Evolutionary conservation across 2,113 vertebrate species (phyloP).

Genomic region (human (Homo sapiens)): DNA sequence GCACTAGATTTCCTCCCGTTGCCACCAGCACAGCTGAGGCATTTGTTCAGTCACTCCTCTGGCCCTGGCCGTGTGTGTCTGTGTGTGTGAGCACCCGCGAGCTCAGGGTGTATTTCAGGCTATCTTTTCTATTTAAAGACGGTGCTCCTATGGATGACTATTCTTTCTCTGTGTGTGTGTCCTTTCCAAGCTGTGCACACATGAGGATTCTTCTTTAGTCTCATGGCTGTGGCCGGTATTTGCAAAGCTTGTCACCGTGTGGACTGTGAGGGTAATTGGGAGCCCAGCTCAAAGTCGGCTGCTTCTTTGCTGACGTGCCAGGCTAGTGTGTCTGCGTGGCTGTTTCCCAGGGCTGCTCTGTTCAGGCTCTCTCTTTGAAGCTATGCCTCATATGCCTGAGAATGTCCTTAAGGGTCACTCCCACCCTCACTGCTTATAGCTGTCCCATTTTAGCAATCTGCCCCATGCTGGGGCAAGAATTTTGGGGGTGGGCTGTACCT

Average conservation of each 20-base stretch:
- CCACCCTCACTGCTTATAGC: background rate
- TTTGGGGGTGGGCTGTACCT: background rate
- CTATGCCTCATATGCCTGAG: background rate
- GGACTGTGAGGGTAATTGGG: background rate
- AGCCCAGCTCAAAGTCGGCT: background rate
- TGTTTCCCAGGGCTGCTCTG: background rate
- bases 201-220: constrained; percentile 58
- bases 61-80: background rate
- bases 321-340: background rate
- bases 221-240: constrained; percentile 21
- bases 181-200: constrained; percentile 60
- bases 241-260: constrained; percentile 44
- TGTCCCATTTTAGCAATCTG: background rate
- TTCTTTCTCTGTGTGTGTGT: constrained; percentile 44
- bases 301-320: background rate
- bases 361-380: background rate
- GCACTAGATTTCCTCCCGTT: constrained; percentile 64
- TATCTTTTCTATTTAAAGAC: constrained; percentile 74
- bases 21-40: constrained; percentile 27
- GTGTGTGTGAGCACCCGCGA: background rate
- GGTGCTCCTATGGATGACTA: constrained; percentile 2
- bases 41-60: background rate
- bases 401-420: background rate
- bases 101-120: constrained; percentile 48
- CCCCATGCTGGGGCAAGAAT: background rate